Percentiles rank a stretch among this genome's conserved stretches.
These are phyloP conservation scores for Cylloceria caligata DNA, from an alignment of 2,888 invertebrate species.

Conservation along the genomic window DNA sequence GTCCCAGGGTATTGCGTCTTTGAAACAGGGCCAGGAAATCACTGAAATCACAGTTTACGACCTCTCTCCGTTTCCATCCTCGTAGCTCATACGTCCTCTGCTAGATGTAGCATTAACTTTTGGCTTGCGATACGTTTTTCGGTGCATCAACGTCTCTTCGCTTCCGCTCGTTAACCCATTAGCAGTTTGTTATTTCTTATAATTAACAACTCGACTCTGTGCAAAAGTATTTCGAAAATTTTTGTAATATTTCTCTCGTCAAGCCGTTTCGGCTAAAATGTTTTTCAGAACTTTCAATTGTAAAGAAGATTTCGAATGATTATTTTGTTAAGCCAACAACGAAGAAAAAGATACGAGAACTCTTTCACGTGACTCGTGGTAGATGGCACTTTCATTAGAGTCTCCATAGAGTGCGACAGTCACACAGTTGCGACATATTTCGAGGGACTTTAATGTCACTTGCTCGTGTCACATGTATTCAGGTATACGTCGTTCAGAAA, in stretches of 20 bases:
- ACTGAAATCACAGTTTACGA: slow-evolving; percentile 50
- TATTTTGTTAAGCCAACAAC: neutral
- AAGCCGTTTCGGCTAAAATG: neutral
- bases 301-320: no score
- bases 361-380: slow-evolving; percentile 23
- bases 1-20: slow-evolving; percentile 68
- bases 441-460: slow-evolving; percentile 44
- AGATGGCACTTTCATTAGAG: slow-evolving; percentile 58
- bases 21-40: slow-evolving; percentile 74
- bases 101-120: slow-evolving; percentile 33
- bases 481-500: slow-evolving; percentile 53
- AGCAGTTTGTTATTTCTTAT: neutral
- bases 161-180: slow-evolving; percentile 39
- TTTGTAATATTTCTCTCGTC: neutral
- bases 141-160: slow-evolving; percentile 26
- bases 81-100: neutral
- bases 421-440: slow-evolving; percentile 47
- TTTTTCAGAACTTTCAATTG: no score
- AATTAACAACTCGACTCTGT: neutral
- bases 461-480: slow-evolving; percentile 38
- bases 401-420: slow-evolving; percentile 27
- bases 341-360: slow-evolving; percentile 5
- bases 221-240: neutral
- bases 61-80: slow-evolving; percentile 3
- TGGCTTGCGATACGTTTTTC: slow-evolving; percentile 43